Conservation (phyloP, 2,888 invertebrate genomes). For the Pedicia rivosa region DNA sequence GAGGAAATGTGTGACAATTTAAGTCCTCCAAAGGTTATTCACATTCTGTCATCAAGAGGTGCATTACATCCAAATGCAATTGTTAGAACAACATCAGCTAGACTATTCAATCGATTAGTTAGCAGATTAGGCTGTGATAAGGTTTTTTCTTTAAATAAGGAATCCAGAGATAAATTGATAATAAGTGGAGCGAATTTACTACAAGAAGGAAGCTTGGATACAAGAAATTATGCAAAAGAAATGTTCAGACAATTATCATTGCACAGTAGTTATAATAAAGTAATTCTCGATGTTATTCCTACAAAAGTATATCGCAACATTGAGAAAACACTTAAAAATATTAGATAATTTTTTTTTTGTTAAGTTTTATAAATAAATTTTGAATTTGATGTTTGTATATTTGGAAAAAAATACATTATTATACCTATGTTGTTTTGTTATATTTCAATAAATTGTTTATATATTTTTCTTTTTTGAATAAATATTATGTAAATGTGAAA, state of each 20-base stretch:
- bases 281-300: conserved; percentile 65
- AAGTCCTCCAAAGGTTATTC: conserved; percentile 47
- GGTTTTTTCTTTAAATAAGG: conserved; percentile 53
- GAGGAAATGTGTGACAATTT: conserved; percentile 67
- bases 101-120: conserved; percentile 55
- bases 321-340: conserved; percentile 51
- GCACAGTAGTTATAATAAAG: conserved; percentile 58
- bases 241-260: conserved; percentile 56
- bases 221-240: conserved; percentile 63
- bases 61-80: conserved; percentile 71
- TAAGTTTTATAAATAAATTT: conserved; percentile 20
- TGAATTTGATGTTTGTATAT: background rate
- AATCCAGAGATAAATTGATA: conserved; percentile 64
- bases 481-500: too few species aligned
- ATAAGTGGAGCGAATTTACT: conserved; percentile 67
- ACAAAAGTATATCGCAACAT: conserved; percentile 65
- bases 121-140: conserved; percentile 58
- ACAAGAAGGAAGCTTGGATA: conserved; percentile 73
- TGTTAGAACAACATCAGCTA: conserved; percentile 70
- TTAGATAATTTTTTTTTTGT: conserved; percentile 22
- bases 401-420: too few species aligned
- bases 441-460: too few species aligned
- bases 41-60: conserved; percentile 51
- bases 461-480: too few species aligned
- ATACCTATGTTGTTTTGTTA: too few species aligned